Base-by-base conservation (phyloP, 2,797 vertebrate genomes). In the Pseudochaenichthys georgianus region DNA sequence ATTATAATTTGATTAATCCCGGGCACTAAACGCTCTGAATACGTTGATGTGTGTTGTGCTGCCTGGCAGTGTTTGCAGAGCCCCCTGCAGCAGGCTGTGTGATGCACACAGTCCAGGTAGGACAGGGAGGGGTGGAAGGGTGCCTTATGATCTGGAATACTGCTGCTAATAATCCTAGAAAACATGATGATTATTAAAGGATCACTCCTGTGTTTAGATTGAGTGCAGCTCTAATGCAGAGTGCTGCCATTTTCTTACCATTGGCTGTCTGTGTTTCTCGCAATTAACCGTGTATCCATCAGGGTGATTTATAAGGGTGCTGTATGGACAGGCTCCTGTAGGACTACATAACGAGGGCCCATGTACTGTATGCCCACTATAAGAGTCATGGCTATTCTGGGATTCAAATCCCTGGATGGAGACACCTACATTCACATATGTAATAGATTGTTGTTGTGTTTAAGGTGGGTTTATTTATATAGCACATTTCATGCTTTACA, bases 1-100 rank as follows among this genome's bases (percentile, higher is more conserved):
- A 97, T 97, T 96, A 96, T 95, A 96, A 97, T 96, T 96, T 89
- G 95, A 96, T 97, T 96, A 96, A 96, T 97, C 95, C 95, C 83
- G 85, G 92, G 91, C 92, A 92, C 95, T 96, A 96, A 97, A 95
- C 6, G 92, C 93, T 95, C 89, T 90, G 93, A 91, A 91, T 89
- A 77, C 47, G 69, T 87, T 85, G 76, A 78, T 91, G 91, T 91
- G 88, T 88, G 64, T 89, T 90, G 92, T 88, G 82, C 87, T 79
- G 89, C 76, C 83, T 80, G 87, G 66, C 87, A 76, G 83, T 93
- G 82, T 90, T 92, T 71, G 84, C 81, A 69, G 64, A 88, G 70
- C 70, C 73, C 60, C 60, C 46, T 68, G 66, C 85, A 28, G 74
- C 23, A 34, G 75, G 41, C 77, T 45, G 80, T 47, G 3, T 73